Percentiles rank a stretch among this genome's conserved stretches.
These are phyloP conservation scores for Haplotaxodon microlepis DNA, from an alignment of 2,113 vertebrate genomes.

Conservation along the genomic window DNA sequence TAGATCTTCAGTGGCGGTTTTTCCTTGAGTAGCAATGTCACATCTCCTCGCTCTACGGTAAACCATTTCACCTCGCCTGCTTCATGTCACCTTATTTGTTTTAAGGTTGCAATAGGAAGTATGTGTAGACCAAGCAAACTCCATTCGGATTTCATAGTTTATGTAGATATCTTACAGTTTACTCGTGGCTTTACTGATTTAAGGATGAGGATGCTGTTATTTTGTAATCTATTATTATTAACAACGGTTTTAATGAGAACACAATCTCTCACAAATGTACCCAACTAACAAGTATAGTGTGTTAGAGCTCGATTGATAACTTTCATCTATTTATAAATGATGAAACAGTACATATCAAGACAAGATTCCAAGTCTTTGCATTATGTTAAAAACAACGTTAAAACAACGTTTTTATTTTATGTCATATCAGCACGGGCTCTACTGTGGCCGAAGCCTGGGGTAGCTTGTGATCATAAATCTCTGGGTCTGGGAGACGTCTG, in stretches of 20 bases:
- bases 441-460: neutral
- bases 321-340: neutral
- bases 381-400: neutral
- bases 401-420: neutral
- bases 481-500: neutral
- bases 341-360: neutral
- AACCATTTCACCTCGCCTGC: constrained; percentile 58
- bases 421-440: neutral
- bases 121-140: neutral
- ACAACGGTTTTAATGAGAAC: neutral
- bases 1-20: constrained; percentile 81
- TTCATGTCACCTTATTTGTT: neutral
- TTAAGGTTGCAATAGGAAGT: neutral
- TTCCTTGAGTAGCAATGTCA: constrained; percentile 77
- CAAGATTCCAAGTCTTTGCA: neutral
- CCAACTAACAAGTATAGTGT: neutral
- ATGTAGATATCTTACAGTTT: neutral
- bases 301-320: neutral
- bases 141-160: neutral
- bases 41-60: constrained; percentile 83
- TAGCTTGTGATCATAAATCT: neutral
- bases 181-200: neutral
- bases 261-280: neutral
- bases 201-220: neutral
- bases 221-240: neutral